A percentile compares a stretch with the other conserved stretches of the same genome.
Conservation (phyloP, 2,113 vertebrate genomes). For the Prinia subflava region DNA sequence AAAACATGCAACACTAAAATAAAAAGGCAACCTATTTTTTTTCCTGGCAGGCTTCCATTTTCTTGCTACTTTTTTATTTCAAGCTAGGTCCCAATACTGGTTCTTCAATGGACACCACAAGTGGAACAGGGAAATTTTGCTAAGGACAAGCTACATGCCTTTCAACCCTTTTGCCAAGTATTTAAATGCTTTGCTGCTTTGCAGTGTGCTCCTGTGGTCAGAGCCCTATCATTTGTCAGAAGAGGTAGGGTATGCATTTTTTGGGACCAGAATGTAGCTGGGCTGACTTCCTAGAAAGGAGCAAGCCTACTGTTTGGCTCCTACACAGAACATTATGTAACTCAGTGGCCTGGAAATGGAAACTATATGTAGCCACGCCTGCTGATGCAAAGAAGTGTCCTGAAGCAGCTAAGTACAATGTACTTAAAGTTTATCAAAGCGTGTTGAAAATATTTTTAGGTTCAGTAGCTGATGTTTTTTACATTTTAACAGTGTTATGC, state of each 20-base stretch:
- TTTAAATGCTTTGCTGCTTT: conserved; percentile 35
- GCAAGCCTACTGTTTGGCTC: neutral
- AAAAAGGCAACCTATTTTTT: neutral
- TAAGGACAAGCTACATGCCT: conserved; percentile 73
- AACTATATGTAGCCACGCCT: neutral
- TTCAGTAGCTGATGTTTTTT: conserved; percentile 32
- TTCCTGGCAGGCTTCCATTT: conserved; percentile 41
- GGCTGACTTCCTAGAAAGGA: neutral
- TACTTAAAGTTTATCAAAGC: conserved; percentile 27
- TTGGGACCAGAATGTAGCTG: neutral
- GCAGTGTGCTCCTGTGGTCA: neutral
- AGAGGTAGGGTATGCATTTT: neutral
- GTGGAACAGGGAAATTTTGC: conserved; percentile 2
- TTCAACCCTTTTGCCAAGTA: conserved; percentile 53
- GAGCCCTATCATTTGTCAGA: neutral
- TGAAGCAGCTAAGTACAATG: conserved; percentile 39
- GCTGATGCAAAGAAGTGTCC: conserved; percentile 9
- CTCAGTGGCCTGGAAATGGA: neutral
- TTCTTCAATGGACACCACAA: conserved; percentile 10
- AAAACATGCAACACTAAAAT: neutral
- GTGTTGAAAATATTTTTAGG: conserved; percentile 27
- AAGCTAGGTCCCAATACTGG: conserved; percentile 10
- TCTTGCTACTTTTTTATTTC: conserved; percentile 44
- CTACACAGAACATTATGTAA: neutral
- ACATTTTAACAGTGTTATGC: neutral